These are phyloP conservation scores for Meiosimyza platycephala DNA, from an alignment of 2,888 invertebrate species.

Conservation along the genomic window DNA sequence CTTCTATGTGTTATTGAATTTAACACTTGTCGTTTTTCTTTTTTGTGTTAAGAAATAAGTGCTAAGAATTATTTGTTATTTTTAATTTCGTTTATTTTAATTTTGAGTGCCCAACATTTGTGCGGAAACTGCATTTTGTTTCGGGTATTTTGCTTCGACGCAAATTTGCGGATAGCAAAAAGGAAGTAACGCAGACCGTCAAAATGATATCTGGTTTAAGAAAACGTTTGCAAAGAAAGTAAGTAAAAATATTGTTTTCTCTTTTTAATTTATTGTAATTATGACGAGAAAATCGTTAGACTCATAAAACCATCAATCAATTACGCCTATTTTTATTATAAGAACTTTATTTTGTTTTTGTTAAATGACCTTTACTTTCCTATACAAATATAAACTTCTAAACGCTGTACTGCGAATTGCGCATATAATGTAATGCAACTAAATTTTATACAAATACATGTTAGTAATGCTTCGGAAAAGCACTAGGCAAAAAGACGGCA, in stretches of 20 bases:
- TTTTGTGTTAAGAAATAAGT: background rate
- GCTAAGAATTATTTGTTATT: background rate
- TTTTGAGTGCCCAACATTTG: constrained; percentile 26
- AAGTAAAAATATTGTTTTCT: constrained; percentile 45
- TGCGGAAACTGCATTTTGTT: constrained; percentile 15
- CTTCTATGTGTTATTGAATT: no score
- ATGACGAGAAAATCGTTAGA: no score
- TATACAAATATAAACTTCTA: no score
- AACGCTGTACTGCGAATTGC: no score
- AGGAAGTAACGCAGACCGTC: constrained; percentile 18
- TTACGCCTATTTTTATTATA: no score
- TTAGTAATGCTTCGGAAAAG: no score
- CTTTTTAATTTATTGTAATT: no score
- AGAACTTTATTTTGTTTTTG: no score
- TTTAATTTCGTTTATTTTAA: background rate
- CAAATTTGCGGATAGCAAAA: background rate
- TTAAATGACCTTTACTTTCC: no score
- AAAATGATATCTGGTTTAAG: constrained; percentile 63
- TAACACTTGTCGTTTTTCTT: background rate
- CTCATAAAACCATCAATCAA: background rate
- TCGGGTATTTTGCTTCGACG: constrained; percentile 24
- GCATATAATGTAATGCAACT: no score
- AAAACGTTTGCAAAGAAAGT: constrained; percentile 62
- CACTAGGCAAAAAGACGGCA: no score
- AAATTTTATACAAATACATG: no score